Conservation (phyloP, 2,888 invertebrate species). For the Eupelmus urozonus region DNA sequence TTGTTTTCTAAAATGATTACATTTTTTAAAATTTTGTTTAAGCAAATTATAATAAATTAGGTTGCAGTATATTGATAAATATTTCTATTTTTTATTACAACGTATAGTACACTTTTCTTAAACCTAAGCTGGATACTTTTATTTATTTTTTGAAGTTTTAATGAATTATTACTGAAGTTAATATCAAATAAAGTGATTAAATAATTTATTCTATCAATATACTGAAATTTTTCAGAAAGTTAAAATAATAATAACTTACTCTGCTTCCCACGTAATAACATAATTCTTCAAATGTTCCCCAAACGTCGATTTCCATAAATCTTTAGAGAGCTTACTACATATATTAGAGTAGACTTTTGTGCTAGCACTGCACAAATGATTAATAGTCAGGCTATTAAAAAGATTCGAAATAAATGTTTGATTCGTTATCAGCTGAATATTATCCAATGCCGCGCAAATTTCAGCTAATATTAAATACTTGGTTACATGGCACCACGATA, state of each 20-base stretch:
- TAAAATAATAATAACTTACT: constrained; percentile 62
- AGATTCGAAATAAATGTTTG: constrained; percentile 64
- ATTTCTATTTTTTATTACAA: not conserved
- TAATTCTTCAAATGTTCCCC: constrained; percentile 70
- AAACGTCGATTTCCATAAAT: constrained; percentile 79
- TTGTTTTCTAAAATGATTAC: constrained; percentile 63
- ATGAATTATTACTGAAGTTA: too few species aligned
- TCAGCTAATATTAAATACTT: constrained; percentile 81
- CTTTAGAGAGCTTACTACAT: constrained; percentile 76
- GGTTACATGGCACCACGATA: constrained; percentile 81
- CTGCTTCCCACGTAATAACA: constrained; percentile 69
- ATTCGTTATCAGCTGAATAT: constrained; percentile 60
- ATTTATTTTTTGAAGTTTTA: too few species aligned
- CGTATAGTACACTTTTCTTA: not conserved
- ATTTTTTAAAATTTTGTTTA: too few species aligned
- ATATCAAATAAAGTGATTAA: too few species aligned
- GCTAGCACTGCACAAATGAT: constrained; percentile 81
- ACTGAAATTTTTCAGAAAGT: too few species aligned
- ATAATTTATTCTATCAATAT: too few species aligned
- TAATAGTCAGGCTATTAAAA: constrained; percentile 77
- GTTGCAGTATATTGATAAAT: too few species aligned
- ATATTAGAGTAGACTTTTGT: constrained; percentile 81
- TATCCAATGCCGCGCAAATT: constrained; percentile 75
- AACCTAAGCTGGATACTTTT: too few species aligned
- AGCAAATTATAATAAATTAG: not conserved